Percentiles rank a stretch among this genome's conserved stretches.
These are phyloP conservation scores for Oncorhynchus gorbuscha DNA, from an alignment of 2,113 vertebrate species.

Conservation along the genomic window DNA sequence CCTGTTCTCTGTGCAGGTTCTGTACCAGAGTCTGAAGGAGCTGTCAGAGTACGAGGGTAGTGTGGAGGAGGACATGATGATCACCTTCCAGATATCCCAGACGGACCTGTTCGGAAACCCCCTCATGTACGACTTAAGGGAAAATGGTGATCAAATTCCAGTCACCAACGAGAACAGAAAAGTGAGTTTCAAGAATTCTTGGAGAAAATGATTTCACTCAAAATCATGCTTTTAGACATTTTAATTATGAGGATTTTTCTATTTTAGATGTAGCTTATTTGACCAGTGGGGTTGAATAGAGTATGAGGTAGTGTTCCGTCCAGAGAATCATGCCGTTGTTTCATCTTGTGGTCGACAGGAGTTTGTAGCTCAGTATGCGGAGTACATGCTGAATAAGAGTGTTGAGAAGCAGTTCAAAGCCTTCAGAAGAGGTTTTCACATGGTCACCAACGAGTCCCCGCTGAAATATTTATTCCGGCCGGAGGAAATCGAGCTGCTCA, in stretches of 20 bases:
- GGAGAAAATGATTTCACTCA: background rate
- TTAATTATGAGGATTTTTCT: background rate
- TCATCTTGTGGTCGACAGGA: constrained; percentile 75
- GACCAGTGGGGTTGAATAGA: background rate
- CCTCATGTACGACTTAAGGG: constrained; percentile 93
- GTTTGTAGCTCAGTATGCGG: constrained; percentile 94
- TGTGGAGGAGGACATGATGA: constrained; percentile 99
- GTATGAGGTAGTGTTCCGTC: background rate
- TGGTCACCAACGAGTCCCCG: constrained; percentile 98
- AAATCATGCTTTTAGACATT: background rate
- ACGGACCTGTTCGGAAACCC: constrained; percentile 97
- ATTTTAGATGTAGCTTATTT: background rate
- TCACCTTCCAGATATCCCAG: constrained; percentile 98
- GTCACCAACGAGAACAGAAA: constrained; percentile 97
- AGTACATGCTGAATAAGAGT: constrained; percentile 97
- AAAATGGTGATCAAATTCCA: constrained; percentile 96
- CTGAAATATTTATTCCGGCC: constrained; percentile 97
- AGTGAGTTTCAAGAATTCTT: constrained; percentile 69
- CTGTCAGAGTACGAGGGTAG: constrained; percentile 92
- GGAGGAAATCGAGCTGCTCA: constrained; percentile 97
- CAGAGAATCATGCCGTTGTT: background rate
- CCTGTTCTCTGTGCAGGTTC: constrained; percentile 74
- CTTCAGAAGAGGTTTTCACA: constrained; percentile 98
- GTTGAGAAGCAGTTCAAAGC: constrained; percentile 99
- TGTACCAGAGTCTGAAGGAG: constrained; percentile 93